phyloP scores from a whole-genome alignment of 2,888 invertebrate species.

The Drosophila subquinaria region DNA sequence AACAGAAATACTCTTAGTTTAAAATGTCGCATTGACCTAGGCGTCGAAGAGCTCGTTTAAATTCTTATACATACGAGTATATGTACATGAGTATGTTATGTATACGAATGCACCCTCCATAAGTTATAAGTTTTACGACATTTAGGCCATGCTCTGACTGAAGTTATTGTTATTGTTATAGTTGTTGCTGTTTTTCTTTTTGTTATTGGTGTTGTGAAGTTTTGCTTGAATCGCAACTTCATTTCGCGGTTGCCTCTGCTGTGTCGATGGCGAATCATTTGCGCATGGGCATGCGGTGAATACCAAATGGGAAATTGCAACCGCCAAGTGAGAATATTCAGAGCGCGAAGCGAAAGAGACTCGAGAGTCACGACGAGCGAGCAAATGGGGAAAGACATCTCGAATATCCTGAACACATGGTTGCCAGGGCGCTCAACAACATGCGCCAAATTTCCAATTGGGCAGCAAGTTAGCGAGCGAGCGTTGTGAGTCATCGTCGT shows the following conservation, averaged over 20 bases:
- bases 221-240: slow-evolving; percentile 36
- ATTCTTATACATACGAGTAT: background rate
- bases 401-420: slow-evolving; percentile 12
- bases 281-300: slow-evolving; percentile 55
- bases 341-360: slow-evolving; percentile 13
- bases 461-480: slow-evolving; percentile 35
- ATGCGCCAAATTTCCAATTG: slow-evolving; percentile 53
- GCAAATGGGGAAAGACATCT: slow-evolving; percentile 10
- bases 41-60: background rate
- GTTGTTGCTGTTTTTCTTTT: background rate
- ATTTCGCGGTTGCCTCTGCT: slow-evolving; percentile 40
- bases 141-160: slow-evolving; percentile 45
- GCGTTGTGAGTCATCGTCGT: slow-evolving; percentile 64
- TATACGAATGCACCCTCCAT: slow-evolving; percentile 21
- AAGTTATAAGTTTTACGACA: slow-evolving; percentile 51
- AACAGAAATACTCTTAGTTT: background rate
- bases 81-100: background rate
- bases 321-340: slow-evolving; percentile 5
- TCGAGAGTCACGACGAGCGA: background rate
- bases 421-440: slow-evolving; percentile 1
- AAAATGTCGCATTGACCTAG: slow-evolving; percentile 44
- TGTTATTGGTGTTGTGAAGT: background rate
- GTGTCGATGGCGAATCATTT: slow-evolving; percentile 40
- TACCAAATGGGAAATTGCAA: slow-evolving; percentile 44
- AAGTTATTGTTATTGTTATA: slow-evolving; percentile 2